phyloP scores from a whole-genome alignment of 2,797 vertebrate genomes.

The Hippocampus kuda region DNA sequence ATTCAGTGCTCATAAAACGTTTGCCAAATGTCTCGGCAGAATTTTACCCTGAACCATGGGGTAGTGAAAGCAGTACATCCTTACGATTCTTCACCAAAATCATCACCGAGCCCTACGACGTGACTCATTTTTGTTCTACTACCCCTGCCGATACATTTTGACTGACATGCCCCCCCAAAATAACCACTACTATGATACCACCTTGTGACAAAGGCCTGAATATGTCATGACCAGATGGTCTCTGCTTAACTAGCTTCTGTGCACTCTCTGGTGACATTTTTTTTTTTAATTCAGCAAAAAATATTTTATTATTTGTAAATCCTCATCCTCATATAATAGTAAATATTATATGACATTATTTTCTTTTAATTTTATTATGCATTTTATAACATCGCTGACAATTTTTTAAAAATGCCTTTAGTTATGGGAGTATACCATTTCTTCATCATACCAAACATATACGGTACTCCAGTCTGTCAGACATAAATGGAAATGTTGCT shows the following conservation, averaged over 20 bases:
- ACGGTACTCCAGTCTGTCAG: slow-evolving; percentile 16
- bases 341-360: too few relatives aligned
- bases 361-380: too few relatives aligned
- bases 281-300: not conserved
- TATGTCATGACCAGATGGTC: not conserved
- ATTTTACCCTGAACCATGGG: not conserved
- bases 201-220: not conserved
- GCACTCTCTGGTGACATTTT: not conserved
- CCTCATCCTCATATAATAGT: too few relatives aligned
- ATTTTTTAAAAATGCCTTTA: not conserved
- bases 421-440: slow-evolving; percentile 3
- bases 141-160: not conserved
- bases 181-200: not conserved
- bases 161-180: not conserved
- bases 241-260: not conserved
- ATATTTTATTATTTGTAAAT: not conserved
- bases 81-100: not conserved
- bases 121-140: not conserved
- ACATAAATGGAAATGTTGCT: slow-evolving; percentile 64
- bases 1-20: not conserved
- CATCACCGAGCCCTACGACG: not conserved
- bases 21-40: not conserved
- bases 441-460: slow-evolving; percentile 23
- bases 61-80: not conserved
- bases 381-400: not conserved